Conservation (phyloP, 2,888 invertebrate species). For the Amblyjoppa fuscipennis region DNA sequence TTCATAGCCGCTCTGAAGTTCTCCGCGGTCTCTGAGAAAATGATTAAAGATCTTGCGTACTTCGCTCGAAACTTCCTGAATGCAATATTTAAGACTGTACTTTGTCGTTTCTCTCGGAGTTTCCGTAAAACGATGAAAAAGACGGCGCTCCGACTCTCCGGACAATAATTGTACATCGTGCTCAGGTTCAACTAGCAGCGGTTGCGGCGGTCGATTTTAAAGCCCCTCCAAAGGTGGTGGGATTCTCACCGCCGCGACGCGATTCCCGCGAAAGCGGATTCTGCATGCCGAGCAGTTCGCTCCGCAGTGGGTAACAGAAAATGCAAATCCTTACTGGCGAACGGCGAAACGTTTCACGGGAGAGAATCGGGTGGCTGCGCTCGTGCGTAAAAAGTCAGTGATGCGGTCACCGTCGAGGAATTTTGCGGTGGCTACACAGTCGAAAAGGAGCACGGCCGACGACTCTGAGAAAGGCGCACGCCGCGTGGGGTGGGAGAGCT, state of each 20-base stretch:
- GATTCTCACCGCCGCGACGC: slow-evolving; percentile 28
- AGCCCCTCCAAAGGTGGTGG: slow-evolving; percentile 10
- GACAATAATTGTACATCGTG: slow-evolving; percentile 9
- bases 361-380: slow-evolving; percentile 62
- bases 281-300: slow-evolving; percentile 35
- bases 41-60: slow-evolving; percentile 19
- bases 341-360: slow-evolving; percentile 42
- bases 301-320: slow-evolving; percentile 38
- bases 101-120: not conserved
- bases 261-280: slow-evolving; percentile 54
- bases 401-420: slow-evolving; percentile 76
- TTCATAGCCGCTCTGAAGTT: not conserved
- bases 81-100: slow-evolving; percentile 1
- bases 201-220: not conserved
- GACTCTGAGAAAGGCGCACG: slow-evolving; percentile 52
- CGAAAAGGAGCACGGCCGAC: slow-evolving; percentile 56
- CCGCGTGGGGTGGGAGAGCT: slow-evolving; percentile 67
- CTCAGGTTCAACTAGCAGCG: slow-evolving; percentile 1
- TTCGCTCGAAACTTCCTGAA: slow-evolving; percentile 16
- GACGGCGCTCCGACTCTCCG: not conserved
- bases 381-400: slow-evolving; percentile 73
- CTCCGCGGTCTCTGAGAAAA: slow-evolving; percentile 29
- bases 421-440: slow-evolving; percentile 63
- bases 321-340: slow-evolving; percentile 62
- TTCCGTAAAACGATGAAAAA: not conserved